phyloP scores from a whole-genome alignment of 2,888 invertebrate species.

The Tipula confusa region DNA sequence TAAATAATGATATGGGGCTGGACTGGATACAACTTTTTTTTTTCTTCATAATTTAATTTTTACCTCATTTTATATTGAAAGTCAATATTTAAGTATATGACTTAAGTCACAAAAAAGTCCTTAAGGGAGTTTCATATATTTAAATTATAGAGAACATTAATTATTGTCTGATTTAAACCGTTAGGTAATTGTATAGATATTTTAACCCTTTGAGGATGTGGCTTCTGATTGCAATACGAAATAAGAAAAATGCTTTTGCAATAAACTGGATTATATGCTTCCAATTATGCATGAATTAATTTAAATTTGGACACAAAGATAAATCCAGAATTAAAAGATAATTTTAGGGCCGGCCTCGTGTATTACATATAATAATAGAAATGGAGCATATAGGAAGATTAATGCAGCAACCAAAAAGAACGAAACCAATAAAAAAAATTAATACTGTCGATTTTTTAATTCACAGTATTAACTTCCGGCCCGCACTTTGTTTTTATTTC shows the following conservation, averaged over 20 bases:
- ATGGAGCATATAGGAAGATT: too few relatives aligned
- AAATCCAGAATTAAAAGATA: too few relatives aligned
- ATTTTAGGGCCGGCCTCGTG: too few relatives aligned
- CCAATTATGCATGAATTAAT: background rate
- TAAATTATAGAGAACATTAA: background rate
- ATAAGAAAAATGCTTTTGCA: background rate
- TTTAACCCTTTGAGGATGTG: too few relatives aligned
- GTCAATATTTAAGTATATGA: background rate
- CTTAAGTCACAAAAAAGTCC: background rate
- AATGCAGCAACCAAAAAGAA: too few relatives aligned
- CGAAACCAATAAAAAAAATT: too few relatives aligned
- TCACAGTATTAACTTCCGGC: too few relatives aligned
- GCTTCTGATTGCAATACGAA: too few relatives aligned
- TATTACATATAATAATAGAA: too few relatives aligned
- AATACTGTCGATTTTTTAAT: too few relatives aligned
- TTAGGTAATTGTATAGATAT: background rate
- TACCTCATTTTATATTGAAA: background rate
- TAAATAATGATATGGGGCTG: background rate
- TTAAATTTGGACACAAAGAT: too few relatives aligned
- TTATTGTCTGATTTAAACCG: background rate
- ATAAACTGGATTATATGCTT: background rate
- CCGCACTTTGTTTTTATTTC: too few relatives aligned
- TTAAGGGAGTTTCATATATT: background rate
- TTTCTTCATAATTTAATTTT: constrained; percentile 13
- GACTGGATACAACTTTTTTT: background rate